These are phyloP conservation scores for Drosophila leonis DNA, from an alignment of 2,888 invertebrate genomes.

Conservation along the genomic window DNA sequence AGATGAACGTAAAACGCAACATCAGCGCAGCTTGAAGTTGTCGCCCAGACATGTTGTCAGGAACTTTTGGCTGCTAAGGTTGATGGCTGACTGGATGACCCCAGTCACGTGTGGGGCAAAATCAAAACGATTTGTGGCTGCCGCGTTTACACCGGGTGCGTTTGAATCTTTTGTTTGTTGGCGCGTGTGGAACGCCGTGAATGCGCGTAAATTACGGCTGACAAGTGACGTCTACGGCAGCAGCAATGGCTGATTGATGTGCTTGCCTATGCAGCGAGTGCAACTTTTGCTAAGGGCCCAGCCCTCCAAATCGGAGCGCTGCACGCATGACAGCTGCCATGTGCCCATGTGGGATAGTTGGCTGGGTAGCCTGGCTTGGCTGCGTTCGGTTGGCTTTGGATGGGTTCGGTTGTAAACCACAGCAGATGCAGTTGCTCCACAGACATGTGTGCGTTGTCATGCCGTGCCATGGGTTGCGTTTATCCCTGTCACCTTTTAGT, in stretches of 20 bases:
- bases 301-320: slow-evolving; percentile 33
- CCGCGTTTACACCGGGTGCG: slow-evolving; percentile 34
- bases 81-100: slow-evolving; percentile 31
- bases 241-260: slow-evolving; percentile 71
- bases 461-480: slow-evolving; percentile 59
- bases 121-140: slow-evolving; percentile 68
- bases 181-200: slow-evolving; percentile 49
- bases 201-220: slow-evolving; percentile 78
- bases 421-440: slow-evolving; percentile 58
- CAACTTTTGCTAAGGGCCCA: slow-evolving; percentile 58
- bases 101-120: slow-evolving; percentile 67
- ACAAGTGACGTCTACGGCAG: slow-evolving; percentile 66
- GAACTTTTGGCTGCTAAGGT: not conserved
- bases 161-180: slow-evolving; percentile 73
- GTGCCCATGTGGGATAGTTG: slow-evolving; percentile 39
- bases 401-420: slow-evolving; percentile 53
- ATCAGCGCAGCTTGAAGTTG: slow-evolving; percentile 37
- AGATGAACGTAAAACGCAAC: slow-evolving; percentile 25
- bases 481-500: slow-evolving; percentile 81
- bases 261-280: slow-evolving; percentile 55
- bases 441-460: slow-evolving; percentile 54
- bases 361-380: not conserved
- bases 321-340: slow-evolving; percentile 78
- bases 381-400: not conserved
- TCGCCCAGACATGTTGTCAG: slow-evolving; percentile 35